Evolutionary conservation across 2,888 invertebrate species (phyloP).

Genomic region (Venusia cambrica): DNA sequence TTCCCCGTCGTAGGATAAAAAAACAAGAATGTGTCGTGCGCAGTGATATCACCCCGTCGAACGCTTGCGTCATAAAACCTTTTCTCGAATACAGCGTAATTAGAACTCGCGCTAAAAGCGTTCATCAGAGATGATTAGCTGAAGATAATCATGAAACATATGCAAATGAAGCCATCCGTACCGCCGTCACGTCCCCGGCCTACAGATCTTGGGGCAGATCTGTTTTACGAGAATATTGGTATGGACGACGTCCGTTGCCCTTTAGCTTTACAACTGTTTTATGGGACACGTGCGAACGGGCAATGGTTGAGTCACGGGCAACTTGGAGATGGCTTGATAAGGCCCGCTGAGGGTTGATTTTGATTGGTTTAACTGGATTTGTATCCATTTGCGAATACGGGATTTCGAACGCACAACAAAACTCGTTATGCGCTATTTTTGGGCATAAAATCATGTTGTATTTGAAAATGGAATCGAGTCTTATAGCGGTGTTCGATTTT

Average conservation of each 20-base stretch:
- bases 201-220: conserved; percentile 36
- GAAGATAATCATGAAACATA: conserved; percentile 41
- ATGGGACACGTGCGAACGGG: conserved; percentile 22
- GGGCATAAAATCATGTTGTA: background rate
- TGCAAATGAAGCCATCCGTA: conserved; percentile 46
- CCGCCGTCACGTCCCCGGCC: conserved; percentile 52
- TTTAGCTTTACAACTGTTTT: conserved; percentile 24
- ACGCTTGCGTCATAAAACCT: conserved; percentile 3
- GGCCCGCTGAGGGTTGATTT: conserved; percentile 16
- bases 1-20: no score
- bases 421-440: conserved; percentile 6
- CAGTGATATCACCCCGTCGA: no score
- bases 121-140: conserved; percentile 42
- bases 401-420: conserved; percentile 3
- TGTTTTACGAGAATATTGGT: conserved; percentile 30
- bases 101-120: conserved; percentile 31
- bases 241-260: conserved; percentile 31
- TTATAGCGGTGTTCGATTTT: no score
- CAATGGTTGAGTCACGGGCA: conserved; percentile 22
- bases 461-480: no score
- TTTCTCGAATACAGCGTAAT: conserved; percentile 24
- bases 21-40: no score
- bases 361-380: conserved; percentile 8
- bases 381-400: conserved; percentile 20
- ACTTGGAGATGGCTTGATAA: conserved; percentile 33